A percentile compares a stretch with the other conserved stretches of the same genome.
These are phyloP conservation scores for Chondrosia reniformis DNA, from an alignment of 37 sponge, comb jelly and placozoan species.

Conservation along the genomic window DNA sequence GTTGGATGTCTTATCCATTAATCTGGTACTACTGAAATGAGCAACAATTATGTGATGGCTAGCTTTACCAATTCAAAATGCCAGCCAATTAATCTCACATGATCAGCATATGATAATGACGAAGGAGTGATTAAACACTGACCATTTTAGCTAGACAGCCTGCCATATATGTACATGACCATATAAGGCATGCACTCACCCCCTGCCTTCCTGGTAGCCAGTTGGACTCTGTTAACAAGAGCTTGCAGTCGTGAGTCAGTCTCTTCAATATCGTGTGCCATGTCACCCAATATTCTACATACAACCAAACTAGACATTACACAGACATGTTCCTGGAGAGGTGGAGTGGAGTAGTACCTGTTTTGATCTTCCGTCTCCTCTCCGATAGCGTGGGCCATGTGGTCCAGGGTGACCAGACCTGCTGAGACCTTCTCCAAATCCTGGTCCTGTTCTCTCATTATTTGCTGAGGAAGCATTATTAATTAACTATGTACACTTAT, in stretches of 20 bases:
- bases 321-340: too few relatives aligned
- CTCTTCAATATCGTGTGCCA: conserved; percentile 71
- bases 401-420: conserved; percentile 55
- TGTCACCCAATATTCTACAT: conserved; percentile 74
- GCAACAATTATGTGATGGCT: too few relatives aligned
- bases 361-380: conserved; percentile 82
- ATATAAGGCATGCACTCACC: conserved; percentile 50
- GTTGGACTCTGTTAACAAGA: conserved; percentile 66
- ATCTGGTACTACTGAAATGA: too few relatives aligned
- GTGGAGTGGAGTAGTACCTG: too few relatives aligned
- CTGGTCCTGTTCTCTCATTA: conserved; percentile 70
- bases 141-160: neutral
- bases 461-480: conserved; percentile 20
- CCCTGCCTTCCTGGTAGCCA: conserved; percentile 60
- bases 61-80: too few relatives aligned
- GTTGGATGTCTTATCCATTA: too few relatives aligned
- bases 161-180: neutral
- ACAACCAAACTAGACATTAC: too few relatives aligned
- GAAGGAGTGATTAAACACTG: too few relatives aligned
- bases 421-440: conserved; percentile 67
- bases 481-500: neutral
- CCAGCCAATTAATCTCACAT: too few relatives aligned
- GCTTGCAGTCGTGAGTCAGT: conserved; percentile 73
- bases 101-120: too few relatives aligned
- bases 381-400: conserved; percentile 85